Conservation (phyloP, 1,140 invertebrate species). For the Lepidotrigona ventralis region DNA sequence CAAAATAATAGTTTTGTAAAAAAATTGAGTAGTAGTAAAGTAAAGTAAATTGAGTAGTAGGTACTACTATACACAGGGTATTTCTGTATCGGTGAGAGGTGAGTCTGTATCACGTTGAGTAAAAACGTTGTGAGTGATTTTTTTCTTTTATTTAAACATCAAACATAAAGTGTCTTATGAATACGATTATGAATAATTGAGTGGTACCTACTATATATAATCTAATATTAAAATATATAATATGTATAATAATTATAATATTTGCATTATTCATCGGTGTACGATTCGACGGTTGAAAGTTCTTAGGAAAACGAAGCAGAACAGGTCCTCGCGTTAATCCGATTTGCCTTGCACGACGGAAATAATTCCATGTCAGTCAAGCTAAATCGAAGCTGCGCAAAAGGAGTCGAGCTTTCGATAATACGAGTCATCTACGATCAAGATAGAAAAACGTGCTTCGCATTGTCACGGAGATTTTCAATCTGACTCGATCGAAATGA, state of each 20-base stretch:
- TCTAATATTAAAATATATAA: too few species aligned
- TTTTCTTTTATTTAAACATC: background rate
- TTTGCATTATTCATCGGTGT: background rate
- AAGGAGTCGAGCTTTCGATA: slow-evolving; percentile 8
- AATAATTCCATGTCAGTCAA: slow-evolving; percentile 1
- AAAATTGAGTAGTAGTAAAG: too few species aligned
- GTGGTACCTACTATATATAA: too few species aligned
- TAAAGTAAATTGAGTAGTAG: too few species aligned
- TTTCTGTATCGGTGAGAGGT: too few species aligned
- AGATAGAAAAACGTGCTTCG: background rate
- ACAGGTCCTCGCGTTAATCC: background rate
- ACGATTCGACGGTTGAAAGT: background rate
- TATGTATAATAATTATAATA: too few species aligned
- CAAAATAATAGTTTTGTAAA: too few species aligned
- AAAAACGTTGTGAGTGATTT: slow-evolving; percentile 77
- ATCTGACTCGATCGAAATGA: slow-evolving; percentile 7
- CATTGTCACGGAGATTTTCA: slow-evolving; percentile 32
- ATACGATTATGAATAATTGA: too few species aligned
- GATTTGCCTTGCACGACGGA: background rate
- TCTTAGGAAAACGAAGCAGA: background rate
- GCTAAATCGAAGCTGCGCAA: background rate
- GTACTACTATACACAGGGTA: too few species aligned
- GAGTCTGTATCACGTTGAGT: too few species aligned
- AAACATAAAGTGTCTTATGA: background rate
- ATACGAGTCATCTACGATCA: slow-evolving; percentile 8